These are phyloP conservation scores for Drosophila grimshawi DNA, from an alignment of 1,140 invertebrate species.

Conservation along the genomic window DNA sequence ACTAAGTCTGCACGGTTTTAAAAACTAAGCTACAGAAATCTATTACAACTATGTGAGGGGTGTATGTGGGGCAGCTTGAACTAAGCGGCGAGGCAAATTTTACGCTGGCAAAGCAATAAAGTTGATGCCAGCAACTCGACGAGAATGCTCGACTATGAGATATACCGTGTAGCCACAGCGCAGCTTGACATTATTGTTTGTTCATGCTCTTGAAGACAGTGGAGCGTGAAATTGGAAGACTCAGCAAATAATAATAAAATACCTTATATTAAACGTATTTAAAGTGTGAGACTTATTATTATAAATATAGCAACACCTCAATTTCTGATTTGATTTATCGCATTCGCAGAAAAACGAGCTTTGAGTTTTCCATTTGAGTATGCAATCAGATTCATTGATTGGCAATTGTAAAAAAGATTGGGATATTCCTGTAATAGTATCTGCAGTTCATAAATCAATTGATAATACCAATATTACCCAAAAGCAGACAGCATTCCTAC, in stretches of 20 bases:
- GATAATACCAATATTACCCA: neutral
- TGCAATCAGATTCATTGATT: no score
- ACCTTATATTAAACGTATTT: no score
- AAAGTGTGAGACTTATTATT: no score
- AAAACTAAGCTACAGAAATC: slow-evolving; percentile 69
- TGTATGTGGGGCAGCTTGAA: neutral
- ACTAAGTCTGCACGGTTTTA: slow-evolving; percentile 45
- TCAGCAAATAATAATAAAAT: no score
- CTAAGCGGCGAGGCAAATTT: slow-evolving; percentile 73
- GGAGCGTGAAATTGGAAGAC: neutral
- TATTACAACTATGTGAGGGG: slow-evolving; percentile 49
- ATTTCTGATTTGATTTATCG: no score
- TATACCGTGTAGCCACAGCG: neutral
- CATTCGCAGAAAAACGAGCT: no score
- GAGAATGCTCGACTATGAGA: neutral
- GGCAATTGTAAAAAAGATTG: no score
- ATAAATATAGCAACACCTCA: no score
- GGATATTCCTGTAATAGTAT: no score
- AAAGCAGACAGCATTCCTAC: neutral
- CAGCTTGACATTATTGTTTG: neutral
- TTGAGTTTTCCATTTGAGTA: no score
- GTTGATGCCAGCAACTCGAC: slow-evolving; percentile 36
- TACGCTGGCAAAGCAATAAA: slow-evolving; percentile 70
- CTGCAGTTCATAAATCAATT: neutral
- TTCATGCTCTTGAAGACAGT: no score